A percentile compares a stretch with the other conserved stretches of the same genome.
Conservation (phyloP, 2,888 invertebrate genomes). For the Electrophaes corylata region DNA sequence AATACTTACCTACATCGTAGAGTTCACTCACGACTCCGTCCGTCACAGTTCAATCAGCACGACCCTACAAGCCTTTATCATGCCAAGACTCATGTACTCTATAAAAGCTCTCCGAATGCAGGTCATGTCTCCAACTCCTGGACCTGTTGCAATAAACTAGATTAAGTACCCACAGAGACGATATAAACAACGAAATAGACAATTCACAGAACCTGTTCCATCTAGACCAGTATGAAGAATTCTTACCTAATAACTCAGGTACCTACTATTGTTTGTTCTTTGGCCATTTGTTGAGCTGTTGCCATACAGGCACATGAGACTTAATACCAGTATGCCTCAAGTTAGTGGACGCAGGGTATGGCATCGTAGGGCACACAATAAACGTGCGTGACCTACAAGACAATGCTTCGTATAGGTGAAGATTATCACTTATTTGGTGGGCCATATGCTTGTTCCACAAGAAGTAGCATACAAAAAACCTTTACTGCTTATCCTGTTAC, state of each 20-base stretch:
- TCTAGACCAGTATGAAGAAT: conserved; percentile 14
- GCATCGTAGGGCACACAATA: too few relatives aligned
- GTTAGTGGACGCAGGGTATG: too few relatives aligned
- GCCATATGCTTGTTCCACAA: too few relatives aligned
- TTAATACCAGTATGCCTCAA: too few relatives aligned
- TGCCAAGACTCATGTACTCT: conserved; percentile 9
- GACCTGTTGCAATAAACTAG: conserved; percentile 16
- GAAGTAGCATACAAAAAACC: too few relatives aligned
- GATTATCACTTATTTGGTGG: too few relatives aligned
- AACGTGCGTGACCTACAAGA: too few relatives aligned
- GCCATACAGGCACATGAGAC: too few relatives aligned
- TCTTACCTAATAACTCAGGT: conserved; percentile 1
- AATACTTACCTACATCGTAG: not conserved
- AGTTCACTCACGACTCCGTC: conserved; percentile 4
- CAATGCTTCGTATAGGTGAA: too few relatives aligned
- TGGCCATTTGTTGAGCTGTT: too few relatives aligned
- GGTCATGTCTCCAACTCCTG: conserved; percentile 11
- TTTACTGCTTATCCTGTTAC: too few relatives aligned
- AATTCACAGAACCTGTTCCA: conserved; percentile 23
- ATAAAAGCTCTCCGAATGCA: conserved; percentile 15
- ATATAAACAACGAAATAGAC: conserved; percentile 23
- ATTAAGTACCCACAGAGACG: conserved; percentile 1
- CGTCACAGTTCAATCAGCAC: conserved; percentile 8
- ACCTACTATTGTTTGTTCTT: not conserved
- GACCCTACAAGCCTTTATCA: conserved; percentile 12